A percentile compares a stretch with the other conserved stretches of the same genome.
These are phyloP conservation scores for Hypena proboscidalis DNA, from an alignment of 2,888 invertebrate genomes.

Conservation along the genomic window DNA sequence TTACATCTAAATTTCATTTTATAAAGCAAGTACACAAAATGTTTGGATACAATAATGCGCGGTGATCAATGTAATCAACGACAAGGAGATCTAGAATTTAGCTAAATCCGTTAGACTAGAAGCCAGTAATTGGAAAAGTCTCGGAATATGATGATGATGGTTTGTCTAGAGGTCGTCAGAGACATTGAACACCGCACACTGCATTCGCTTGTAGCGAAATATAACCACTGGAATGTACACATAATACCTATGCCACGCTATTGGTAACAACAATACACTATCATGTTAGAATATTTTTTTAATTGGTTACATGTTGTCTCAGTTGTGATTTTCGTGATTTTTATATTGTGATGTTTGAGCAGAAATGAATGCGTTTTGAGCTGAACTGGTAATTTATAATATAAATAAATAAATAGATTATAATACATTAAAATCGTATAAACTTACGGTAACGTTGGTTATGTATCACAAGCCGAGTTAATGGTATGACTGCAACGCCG, in stretches of 20 bases:
- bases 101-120: too few relatives aligned
- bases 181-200: slow-evolving; percentile 20
- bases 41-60: slow-evolving; percentile 18
- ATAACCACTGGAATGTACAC: slow-evolving; percentile 39
- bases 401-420: slow-evolving; percentile 28
- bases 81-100: too few relatives aligned
- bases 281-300: slow-evolving; percentile 10
- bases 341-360: slow-evolving; percentile 31
- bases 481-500: slow-evolving; percentile 35
- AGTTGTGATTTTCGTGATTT: slow-evolving; percentile 49
- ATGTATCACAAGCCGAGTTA: slow-evolving; percentile 53
- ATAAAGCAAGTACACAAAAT: slow-evolving; percentile 16
- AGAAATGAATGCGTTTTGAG: slow-evolving; percentile 23
- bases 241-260: slow-evolving; percentile 29
- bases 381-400: slow-evolving; percentile 12
- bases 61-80: slow-evolving; percentile 5
- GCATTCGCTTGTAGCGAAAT: slow-evolving; percentile 21
- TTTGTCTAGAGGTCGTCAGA: background rate
- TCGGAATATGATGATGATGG: too few relatives aligned
- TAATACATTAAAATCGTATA: slow-evolving; percentile 33
- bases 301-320: slow-evolving; percentile 11
- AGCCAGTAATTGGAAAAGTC: too few relatives aligned
- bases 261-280: slow-evolving; percentile 31
- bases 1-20: slow-evolving; percentile 29
- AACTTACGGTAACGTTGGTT: slow-evolving; percentile 58